These are phyloP conservation scores for Macrophya annulata DNA, from an alignment of 2,888 invertebrate species.

Conservation along the genomic window DNA sequence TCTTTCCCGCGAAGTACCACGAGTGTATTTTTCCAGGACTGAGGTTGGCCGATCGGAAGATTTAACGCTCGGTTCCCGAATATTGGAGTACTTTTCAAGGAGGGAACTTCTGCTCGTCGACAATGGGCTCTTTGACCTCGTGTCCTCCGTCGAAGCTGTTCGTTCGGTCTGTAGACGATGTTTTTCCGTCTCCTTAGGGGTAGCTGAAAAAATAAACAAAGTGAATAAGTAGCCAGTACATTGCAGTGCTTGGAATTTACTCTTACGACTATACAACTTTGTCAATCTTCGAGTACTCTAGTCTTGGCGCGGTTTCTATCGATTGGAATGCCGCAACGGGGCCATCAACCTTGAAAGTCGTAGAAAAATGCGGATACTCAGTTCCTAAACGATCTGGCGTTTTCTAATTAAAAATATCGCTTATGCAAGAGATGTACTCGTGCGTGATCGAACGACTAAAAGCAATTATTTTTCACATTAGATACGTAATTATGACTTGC, in stretches of 20 bases:
- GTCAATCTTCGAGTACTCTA: slow-evolving; percentile 15
- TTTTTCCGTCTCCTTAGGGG: slow-evolving; percentile 71
- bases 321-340: slow-evolving; percentile 38
- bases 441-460: background rate
- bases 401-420: slow-evolving; percentile 1
- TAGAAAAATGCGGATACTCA: slow-evolving; percentile 16
- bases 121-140: slow-evolving; percentile 70
- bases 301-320: slow-evolving; percentile 32
- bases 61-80: slow-evolving; percentile 65
- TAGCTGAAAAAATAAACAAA: slow-evolving; percentile 63
- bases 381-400: background rate
- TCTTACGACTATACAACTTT: background rate
- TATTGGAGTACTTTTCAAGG: slow-evolving; percentile 72
- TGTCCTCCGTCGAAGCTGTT: slow-evolving; percentile 62
- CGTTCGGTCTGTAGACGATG: slow-evolving; percentile 69
- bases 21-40: slow-evolving; percentile 73
- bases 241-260: background rate
- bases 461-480: background rate
- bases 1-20: slow-evolving; percentile 71
- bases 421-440: background rate
- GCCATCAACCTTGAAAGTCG: slow-evolving; percentile 37
- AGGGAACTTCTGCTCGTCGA: slow-evolving; percentile 71
- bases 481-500: background rate
- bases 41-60: slow-evolving; percentile 73
- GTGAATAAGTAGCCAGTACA: background rate